Conservation (phyloP, 2,888 invertebrate genomes). For the Syrista parreyssii region DNA sequence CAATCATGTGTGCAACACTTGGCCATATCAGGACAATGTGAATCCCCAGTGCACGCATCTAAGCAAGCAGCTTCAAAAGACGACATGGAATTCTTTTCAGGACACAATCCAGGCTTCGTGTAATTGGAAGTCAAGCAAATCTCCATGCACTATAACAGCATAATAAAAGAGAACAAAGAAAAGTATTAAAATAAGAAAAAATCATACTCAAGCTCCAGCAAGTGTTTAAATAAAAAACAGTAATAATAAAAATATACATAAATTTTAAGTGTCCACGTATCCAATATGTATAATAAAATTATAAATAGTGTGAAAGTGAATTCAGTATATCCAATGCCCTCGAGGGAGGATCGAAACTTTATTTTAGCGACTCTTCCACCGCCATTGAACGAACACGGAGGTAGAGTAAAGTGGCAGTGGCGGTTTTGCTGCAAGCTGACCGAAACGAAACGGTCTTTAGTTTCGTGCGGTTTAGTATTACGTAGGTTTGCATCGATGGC, state of each 20-base stretch:
- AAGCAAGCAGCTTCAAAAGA: slow-evolving; percentile 74
- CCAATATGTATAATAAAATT: no score
- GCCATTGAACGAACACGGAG: no score
- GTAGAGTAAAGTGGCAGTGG: no score
- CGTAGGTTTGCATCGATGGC: background rate
- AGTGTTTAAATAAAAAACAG: background rate
- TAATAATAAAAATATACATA: background rate
- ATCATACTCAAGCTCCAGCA: background rate
- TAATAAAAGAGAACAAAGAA: no score
- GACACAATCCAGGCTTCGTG: slow-evolving; percentile 68
- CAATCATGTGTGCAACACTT: slow-evolving; percentile 79
- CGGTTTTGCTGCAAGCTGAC: no score
- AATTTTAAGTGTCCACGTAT: background rate
- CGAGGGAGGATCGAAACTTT: background rate
- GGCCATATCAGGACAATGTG: slow-evolving; percentile 76
- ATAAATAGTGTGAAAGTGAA: no score
- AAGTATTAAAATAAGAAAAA: no score
- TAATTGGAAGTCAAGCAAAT: slow-evolving; percentile 69
- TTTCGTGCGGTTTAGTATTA: no score
- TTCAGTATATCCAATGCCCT: slow-evolving; percentile 2
- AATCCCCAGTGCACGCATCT: slow-evolving; percentile 73
- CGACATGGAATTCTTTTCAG: slow-evolving; percentile 57
- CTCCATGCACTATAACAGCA: slow-evolving; percentile 70
- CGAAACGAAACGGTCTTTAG: no score
- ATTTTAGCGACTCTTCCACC: no score